These are phyloP conservation scores for Pandion haliaetus DNA, from an alignment of 2,113 vertebrate species.

Conservation along the genomic window DNA sequence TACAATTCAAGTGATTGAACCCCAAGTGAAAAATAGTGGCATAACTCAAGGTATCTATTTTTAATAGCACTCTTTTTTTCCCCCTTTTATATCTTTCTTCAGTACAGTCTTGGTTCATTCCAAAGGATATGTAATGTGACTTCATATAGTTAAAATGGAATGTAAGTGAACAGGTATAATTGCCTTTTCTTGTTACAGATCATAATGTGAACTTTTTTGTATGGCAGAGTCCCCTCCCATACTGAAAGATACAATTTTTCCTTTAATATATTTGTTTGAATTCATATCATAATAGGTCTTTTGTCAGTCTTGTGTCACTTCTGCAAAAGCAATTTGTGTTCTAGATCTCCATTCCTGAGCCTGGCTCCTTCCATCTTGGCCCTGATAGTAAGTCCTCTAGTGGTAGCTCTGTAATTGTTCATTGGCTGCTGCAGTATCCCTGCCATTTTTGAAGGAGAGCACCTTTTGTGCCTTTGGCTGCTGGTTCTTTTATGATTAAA, in stretches of 20 bases:
- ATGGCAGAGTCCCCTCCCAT: neutral
- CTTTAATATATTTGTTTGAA: neutral
- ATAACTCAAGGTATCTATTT: slow-evolving; percentile 85
- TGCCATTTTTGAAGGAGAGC: neutral
- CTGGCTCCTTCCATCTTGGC: neutral
- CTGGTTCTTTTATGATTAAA: neutral
- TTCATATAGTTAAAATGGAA: neutral
- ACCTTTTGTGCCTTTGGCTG: neutral
- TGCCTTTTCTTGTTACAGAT: neutral
- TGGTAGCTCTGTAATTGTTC: neutral
- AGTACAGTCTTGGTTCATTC: neutral
- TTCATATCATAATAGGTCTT: neutral
- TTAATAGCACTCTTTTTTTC: neutral
- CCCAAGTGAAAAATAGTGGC: slow-evolving; percentile 83
- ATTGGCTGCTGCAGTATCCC: neutral
- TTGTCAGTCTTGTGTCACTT: neutral
- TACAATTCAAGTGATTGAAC: slow-evolving; percentile 91
- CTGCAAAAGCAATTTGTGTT: neutral
- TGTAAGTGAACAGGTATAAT: neutral
- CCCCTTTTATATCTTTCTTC: neutral
- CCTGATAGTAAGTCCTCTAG: neutral
- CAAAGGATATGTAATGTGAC: neutral
- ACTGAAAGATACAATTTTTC: neutral
- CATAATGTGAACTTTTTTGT: neutral
- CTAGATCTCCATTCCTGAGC: neutral